A percentile compares a stretch with the other conserved stretches of the same genome.
These are phyloP conservation scores for Altica lythri DNA, from an alignment of 2,888 invertebrate species.

Conservation along the genomic window DNA sequence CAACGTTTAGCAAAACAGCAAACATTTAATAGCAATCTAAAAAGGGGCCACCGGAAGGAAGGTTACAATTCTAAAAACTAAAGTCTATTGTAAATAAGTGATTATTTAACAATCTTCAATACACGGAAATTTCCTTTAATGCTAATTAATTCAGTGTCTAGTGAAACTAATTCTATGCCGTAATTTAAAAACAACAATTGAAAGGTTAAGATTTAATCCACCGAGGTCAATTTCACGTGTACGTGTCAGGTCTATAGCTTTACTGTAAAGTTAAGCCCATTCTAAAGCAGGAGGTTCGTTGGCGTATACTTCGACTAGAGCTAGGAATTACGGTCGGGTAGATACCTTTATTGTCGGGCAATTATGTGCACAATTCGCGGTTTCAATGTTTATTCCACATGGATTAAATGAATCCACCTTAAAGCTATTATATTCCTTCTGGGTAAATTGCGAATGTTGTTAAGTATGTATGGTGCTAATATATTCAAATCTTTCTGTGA, in stretches of 20 bases:
- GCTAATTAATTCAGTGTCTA: background rate
- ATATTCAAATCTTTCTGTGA: background rate
- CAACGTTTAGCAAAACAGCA: too few relatives aligned
- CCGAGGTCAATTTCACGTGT: background rate
- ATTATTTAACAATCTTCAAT: too few relatives aligned
- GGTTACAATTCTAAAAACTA: too few relatives aligned
- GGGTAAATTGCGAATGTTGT: background rate
- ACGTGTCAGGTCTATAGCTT: background rate
- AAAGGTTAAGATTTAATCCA: constrained; percentile 11
- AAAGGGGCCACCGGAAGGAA: too few relatives aligned
- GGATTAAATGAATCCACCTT: constrained; percentile 4
- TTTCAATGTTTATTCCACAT: constrained; percentile 9
- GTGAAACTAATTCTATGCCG: constrained; percentile 1
- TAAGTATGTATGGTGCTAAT: background rate
- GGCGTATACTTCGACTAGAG: constrained; percentile 16
- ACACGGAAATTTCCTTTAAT: too few relatives aligned
- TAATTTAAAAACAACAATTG: background rate
- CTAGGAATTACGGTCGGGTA: constrained; percentile 16
- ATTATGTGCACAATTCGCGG: constrained; percentile 18
- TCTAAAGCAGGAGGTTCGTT: background rate
- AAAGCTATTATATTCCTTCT: background rate
- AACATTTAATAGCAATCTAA: too few relatives aligned
- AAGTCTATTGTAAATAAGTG: too few relatives aligned
- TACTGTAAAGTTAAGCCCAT: background rate
- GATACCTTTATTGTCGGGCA: constrained; percentile 12